phyloP scores from a whole-genome alignment of 1,140 invertebrate species.

The Anadara kagoshimensis region DNA sequence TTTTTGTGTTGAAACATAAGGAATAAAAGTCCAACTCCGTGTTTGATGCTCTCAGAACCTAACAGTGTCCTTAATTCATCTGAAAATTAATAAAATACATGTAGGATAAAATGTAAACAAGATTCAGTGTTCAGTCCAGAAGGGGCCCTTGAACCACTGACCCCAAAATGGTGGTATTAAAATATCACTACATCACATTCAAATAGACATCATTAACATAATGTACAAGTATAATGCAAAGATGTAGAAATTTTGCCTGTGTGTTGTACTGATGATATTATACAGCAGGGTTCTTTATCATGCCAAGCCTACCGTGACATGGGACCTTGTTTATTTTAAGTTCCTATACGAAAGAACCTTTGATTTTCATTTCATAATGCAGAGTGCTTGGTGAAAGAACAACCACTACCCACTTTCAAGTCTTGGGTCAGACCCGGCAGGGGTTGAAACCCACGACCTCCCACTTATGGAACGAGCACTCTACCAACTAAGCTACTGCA shows the following conservation, averaged over 20 bases:
- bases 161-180: not conserved
- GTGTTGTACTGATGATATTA: no score
- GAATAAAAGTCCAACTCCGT: conserved; percentile 91
- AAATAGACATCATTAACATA: not conserved
- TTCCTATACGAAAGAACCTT: no score
- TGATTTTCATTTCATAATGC: no score
- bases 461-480: no score
- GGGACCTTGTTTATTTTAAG: no score
- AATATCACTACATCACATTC: not conserved
- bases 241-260: not conserved
- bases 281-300: no score
- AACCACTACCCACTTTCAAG: no score
- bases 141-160: not conserved
- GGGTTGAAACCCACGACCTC: no score
- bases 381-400: no score
- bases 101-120: not conserved
- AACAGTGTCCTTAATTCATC: conserved; percentile 94
- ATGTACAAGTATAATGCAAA: not conserved
- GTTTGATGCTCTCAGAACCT: conserved; percentile 90
- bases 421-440: no score
- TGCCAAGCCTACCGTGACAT: no score
- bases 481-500: no score
- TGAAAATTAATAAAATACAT: conserved; percentile 71
- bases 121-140: not conserved
- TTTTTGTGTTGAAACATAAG: conserved; percentile 89